Base-by-base conservation (phyloP, 2,888 invertebrate species). In the Rhagonycha lutea region DNA sequence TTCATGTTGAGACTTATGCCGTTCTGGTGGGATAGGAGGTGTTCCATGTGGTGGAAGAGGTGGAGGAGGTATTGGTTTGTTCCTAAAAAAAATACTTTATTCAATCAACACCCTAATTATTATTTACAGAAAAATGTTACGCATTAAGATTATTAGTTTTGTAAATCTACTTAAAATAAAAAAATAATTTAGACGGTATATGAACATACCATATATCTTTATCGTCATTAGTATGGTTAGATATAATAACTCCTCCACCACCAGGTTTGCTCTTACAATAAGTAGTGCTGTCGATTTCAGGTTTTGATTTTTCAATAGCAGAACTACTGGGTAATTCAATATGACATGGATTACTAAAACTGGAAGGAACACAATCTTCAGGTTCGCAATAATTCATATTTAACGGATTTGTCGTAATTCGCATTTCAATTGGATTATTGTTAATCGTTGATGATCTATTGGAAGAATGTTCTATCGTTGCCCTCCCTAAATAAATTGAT, bases 391-490 rank as follows among this genome's bases (percentile, higher is more conserved):
- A 94, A 86, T 92, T 93, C 84, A 89, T 89, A 86, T 90, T 93
- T 81, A 95, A 89, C 0, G 95, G 95, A 87, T 95, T 95, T 76
- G 92, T 90, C 24, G 95, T 95, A 80, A 96, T 95, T 76, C 95
- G 89, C 88, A 95, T 94, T 87, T 92, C 89, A 83, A 84, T 89
- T 85, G 78, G 85, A 79, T 85, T 85, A 79, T 85, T 84, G 78
- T 85, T 83, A 61, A 82, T 84, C 2, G 86, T 80, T 4, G 88
- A 88, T 77, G 88, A 91, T 61, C 91, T 85, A 82, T 92, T 86
- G 3, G 88, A 88, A 47, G 85, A 90, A 65, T 90, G 86, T 81
- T 92, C 92, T 79, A 92, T 89, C 3, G 92, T 92, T 26, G 92
- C 91, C 26, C 92, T 89, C 62, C 91, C 91, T 91, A 83, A 67